Evolutionary conservation across 2,888 invertebrate species (phyloP), one percentile per base, ranked within the genome.

Genomic region (Melanostoma mellinum): DNA sequence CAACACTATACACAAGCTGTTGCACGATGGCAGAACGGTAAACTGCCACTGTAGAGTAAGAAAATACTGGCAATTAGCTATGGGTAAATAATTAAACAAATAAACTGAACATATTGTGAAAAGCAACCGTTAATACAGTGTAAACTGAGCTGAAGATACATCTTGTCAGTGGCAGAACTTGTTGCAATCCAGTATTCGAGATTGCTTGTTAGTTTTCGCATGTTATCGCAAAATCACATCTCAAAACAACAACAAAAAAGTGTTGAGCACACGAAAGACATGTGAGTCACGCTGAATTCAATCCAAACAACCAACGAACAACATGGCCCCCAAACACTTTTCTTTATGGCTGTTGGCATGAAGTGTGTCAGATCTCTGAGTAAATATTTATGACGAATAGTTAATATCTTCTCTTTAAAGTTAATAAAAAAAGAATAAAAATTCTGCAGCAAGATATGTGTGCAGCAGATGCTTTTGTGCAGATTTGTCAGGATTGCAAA

Each of bases 71-170:
- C 74, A 79, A 84, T 84, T 84, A 84, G 79, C 69, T 75, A 36
- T 67, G 71, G 44, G 74, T 75, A 84, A 84, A 79, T 79, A 84
- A 79, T 78, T 78, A 69, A 78, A 78, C 63, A 61, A 68, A 73
- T 69, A 68, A 36, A 44, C 68, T 58, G 76, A 65, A 40, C 42
- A 52, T 44, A 69, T 65, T 73, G 73, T 69, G 73, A 58, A 72
- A 67, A 82, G 6, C 72, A 55, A 82, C 77, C 81, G 82, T 82
- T 82, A 82, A 69, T 56, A 52, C 38, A 50, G 30, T 63, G 61
- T 56, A 58, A 74, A 79, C 74, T 58, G 32, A 48, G 63, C 44
- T 60, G 36, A 36, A 32, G 33, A 67, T 74, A 60, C 63, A 75
- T 74, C 53, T 40, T 30, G 38, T 63, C 44, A 50, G 52, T 35